Evolutionary conservation across 2,888 invertebrate species (phyloP), one percentile per base, ranked within the genome.

Genomic region (Lagria hirta): DNA sequence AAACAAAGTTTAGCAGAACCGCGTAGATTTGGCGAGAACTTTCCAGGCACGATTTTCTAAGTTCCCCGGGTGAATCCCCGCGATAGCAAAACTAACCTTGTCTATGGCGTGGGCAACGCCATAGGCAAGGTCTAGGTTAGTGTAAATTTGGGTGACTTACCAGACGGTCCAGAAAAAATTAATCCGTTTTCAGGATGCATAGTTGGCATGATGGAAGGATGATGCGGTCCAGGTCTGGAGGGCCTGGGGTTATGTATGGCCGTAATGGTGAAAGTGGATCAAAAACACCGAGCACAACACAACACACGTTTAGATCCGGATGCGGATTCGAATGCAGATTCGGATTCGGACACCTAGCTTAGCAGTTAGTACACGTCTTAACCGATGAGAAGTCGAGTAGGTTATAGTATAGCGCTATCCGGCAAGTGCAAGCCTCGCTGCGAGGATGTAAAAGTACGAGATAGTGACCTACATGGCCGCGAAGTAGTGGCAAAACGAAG

Each of bases 401-500:
- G 49, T 46, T 54, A 48, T 55, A 50, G 8, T 14, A 32, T 35
- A 48, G 38, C 46, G 49, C 46, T 49, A 46, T 55, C 58, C 61
- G 64, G 63, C 62, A 66, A 65, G 65, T 66, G 64, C 64, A 65
- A 61, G 64, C 62, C 55, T 28, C 55, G 56, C 54, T 57, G 55
- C 58, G 62, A 63, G 65, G 66, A 69, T 69, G 69, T 69, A 70
- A 70, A 70, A 70, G 70, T 69, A 64, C 66, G 70, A 70, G 69
- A 70, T 71, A 71, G 70, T 71, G 70, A 71, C 70, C 70, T 68
- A 71, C 61, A 70, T 70, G 68, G 62, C 61, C 64, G 68, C 66
- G 61, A 68, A 69, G 69, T 69, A 69, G 69, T 68, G 69, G 69
- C 68, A 67, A 67, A 68, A 62, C 64, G 70, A 71, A 69, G 69